These are phyloP conservation scores for Temnothorax curvispinosus DNA, from an alignment of 1,140 invertebrate species.

Conservation along the genomic window DNA sequence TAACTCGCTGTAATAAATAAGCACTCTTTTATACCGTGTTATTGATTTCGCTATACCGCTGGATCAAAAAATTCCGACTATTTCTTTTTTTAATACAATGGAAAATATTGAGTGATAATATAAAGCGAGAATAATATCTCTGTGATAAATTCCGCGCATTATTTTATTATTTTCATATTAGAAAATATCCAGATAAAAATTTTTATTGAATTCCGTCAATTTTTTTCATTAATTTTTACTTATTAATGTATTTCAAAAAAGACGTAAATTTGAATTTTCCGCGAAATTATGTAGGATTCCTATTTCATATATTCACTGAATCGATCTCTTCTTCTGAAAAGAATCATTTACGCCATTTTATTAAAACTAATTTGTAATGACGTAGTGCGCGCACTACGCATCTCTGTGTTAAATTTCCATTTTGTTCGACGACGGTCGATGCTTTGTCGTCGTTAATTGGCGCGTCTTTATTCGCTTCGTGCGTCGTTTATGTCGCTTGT, in stretches of 20 bases:
- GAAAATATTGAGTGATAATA: background rate
- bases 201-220: background rate
- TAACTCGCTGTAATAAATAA: constrained; percentile 24
- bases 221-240: background rate
- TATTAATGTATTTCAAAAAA: background rate
- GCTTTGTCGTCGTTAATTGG: constrained; percentile 47
- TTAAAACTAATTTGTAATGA: constrained; percentile 29
- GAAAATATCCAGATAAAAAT: background rate
- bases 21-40: constrained; percentile 17
- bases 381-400: background rate
- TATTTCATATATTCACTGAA: background rate
- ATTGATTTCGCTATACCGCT: constrained; percentile 7
- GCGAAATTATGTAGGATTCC: background rate
- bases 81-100: constrained; percentile 25
- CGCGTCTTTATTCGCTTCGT: constrained; percentile 34
- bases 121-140: background rate
- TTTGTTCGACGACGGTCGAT: background rate
- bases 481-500: background rate
- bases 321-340: background rate
- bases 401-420: constrained; percentile 11
- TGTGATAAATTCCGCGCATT: constrained; percentile 4
- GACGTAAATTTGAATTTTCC: background rate
- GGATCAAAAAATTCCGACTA: background rate
- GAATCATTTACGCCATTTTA: background rate
- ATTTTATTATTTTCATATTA: constrained; percentile 3